Evolutionary conservation across 1,140 invertebrate genomes (phyloP), one percentile per base, ranked within the genome.

Genomic region (Potamilus streckersoni): DNA sequence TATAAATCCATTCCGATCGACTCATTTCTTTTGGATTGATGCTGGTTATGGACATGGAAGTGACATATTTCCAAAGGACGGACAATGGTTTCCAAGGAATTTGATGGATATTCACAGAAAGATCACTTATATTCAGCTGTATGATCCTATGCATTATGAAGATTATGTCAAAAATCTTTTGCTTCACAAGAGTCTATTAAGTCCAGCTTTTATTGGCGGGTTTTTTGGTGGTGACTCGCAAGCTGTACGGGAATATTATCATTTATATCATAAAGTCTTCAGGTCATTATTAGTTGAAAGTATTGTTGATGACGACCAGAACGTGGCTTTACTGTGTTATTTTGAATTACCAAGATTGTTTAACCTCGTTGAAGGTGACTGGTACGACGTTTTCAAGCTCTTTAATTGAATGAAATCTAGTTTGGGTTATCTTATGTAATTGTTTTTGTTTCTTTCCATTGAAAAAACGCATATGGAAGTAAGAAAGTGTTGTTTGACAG

Each of bases 21-120:
- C 58, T 12, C 69, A 78, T 60, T 73, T 78, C 68, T 77, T 69
- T 69, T 80, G 79, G 79, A 70, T 80, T 20, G 79, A 80, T 69
- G 68, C 68, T 4, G 79, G 79, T 20, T 80, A 80, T 68, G 79
- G 71, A 2, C 75, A 77, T 20, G 72, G 60, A 19, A 23, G 75
- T 4, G 57, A 79, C 55, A 68, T 73, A 17, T 57, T 49, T 49
- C 71, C 72, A 12, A 61, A 73, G 16, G 63, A 66, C 17, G 79
- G 31, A 38, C 4, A 38, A 8, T 38, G 38, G 38, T 38, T 38
- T 38, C 38, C 38, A 38, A 38, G 38, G 38, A 38, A 38, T 38
- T 38, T 38, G 38, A 38, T 38, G 38, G 4, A 38, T 38, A 38
- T 38, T 38, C 38, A 38, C 38, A 38, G 8, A 38, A 38, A 38